phyloP scores from a whole-genome alignment of 2,888 invertebrate genomes.

The Capitulum mitella region DNA sequence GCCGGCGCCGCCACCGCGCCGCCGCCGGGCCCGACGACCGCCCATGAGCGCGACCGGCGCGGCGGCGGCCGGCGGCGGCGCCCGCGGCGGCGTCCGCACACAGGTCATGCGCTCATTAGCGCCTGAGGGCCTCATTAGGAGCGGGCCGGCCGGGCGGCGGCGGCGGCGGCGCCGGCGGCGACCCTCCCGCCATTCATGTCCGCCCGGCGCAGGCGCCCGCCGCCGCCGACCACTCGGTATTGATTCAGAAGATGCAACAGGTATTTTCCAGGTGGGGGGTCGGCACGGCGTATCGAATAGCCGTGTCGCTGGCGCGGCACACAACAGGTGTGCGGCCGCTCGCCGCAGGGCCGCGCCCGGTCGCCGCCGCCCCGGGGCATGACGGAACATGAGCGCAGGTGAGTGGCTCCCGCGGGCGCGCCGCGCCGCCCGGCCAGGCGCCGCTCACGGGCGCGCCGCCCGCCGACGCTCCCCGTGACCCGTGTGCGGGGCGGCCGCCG shows the following conservation, averaged over 20 bases:
- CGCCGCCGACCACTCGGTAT: not conserved
- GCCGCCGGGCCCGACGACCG: too few species aligned
- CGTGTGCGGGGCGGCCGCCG: too few species aligned
- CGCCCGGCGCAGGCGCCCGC: not conserved
- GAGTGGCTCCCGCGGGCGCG: not conserved
- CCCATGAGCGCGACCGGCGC: too few species aligned
- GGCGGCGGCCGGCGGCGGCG: too few species aligned
- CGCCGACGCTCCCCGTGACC: too few species aligned
- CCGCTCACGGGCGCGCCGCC: not conserved
- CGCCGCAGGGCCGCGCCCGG: not conserved
- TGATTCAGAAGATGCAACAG: slow-evolving; percentile 23
- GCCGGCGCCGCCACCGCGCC: too few species aligned
- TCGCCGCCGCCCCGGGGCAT: not conserved
- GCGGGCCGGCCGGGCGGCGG: not conserved
- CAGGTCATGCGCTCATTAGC: not conserved
- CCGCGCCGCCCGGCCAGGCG: not conserved
- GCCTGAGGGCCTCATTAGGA: not conserved
- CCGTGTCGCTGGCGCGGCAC: not conserved
- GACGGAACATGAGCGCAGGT: slow-evolving; percentile 1
- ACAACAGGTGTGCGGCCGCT: slow-evolving; percentile 18
- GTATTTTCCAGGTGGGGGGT: slow-evolving; percentile 18
- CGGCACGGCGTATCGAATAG: slow-evolving; percentile 11
- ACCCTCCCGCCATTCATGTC: not conserved
- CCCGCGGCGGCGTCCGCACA: not conserved
- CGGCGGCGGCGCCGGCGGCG: not conserved